Conservation (phyloP, 2,113 vertebrate species). For the Mastomys coucha region DNA sequence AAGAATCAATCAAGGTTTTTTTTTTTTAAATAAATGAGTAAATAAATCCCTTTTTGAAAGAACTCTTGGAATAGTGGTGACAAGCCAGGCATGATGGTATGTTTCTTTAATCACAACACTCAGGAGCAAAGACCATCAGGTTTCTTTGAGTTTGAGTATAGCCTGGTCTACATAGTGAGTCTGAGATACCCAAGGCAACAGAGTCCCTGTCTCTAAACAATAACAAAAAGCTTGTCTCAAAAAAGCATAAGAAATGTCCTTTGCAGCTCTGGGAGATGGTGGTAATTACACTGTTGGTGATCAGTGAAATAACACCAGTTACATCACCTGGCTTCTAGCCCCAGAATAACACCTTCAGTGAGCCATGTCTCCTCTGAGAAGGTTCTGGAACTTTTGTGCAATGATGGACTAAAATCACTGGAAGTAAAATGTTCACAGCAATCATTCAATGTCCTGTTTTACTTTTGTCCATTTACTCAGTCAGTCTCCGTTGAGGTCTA, state of each 20-base stretch:
- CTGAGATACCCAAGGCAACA: background rate
- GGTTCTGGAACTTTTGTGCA: background rate
- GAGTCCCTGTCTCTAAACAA: background rate
- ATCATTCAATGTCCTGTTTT: conserved; percentile 10
- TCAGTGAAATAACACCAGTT: background rate
- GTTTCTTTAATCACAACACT: background rate
- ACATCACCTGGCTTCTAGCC: background rate
- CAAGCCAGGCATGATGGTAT: background rate
- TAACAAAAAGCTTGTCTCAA: background rate
- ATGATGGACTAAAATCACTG: conserved; percentile 15
- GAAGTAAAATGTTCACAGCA: background rate
- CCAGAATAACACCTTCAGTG: background rate
- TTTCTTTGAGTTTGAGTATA: background rate
- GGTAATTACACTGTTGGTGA: background rate
- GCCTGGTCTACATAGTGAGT: background rate
- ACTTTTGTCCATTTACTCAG: conserved; percentile 26
- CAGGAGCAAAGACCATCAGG: background rate
- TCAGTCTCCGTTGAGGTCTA: conserved; percentile 38
- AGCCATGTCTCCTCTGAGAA: background rate
- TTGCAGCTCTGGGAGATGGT: background rate
- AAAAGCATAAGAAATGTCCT: background rate
- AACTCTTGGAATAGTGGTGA: background rate
- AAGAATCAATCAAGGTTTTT: background rate
- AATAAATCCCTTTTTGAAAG: background rate
- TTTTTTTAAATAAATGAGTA: background rate